phyloP scores from a whole-genome alignment of 2,113 vertebrate species.

The Sapayoa aenigma region DNA sequence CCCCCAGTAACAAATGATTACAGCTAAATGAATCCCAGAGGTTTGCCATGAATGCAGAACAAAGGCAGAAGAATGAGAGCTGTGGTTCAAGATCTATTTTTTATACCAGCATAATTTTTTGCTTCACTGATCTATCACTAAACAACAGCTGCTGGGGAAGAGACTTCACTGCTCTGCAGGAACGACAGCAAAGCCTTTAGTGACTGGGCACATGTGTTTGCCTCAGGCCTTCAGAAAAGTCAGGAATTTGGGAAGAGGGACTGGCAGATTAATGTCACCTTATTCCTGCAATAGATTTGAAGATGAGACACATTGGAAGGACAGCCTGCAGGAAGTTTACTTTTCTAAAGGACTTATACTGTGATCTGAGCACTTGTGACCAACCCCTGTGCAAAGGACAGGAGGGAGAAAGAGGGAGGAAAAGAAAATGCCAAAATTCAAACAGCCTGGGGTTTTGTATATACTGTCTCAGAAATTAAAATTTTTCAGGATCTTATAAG shows the following conservation, averaged over 20 bases:
- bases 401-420: not conserved
- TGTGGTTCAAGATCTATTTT: slow-evolving; percentile 81
- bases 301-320: slow-evolving; percentile 66
- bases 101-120: slow-evolving; percentile 86
- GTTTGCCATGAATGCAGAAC: slow-evolving; percentile 76
- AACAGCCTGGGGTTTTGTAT: not conserved
- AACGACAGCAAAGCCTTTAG: slow-evolving; percentile 67
- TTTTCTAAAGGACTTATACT: not conserved
- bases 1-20: slow-evolving; percentile 84
- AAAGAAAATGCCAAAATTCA: not conserved
- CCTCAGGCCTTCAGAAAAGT: slow-evolving; percentile 73
- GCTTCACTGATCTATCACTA: slow-evolving; percentile 92
- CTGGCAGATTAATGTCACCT: slow-evolving; percentile 68
- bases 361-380: not conserved
- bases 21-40: slow-evolving; percentile 83
- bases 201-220: slow-evolving; percentile 73
- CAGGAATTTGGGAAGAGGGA: slow-evolving; percentile 63
- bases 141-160: slow-evolving; percentile 85
- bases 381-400: not conserved
- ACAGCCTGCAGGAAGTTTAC: slow-evolving; percentile 59
- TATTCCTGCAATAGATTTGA: slow-evolving; percentile 55
- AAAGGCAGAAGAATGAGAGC: slow-evolving; percentile 76
- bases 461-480: not conserved
- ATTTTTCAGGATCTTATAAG: not conserved
- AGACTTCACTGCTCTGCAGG: slow-evolving; percentile 63